Evolutionary conservation across 1,140 invertebrate genomes (phyloP), one percentile per base, ranked within the genome.

Genomic region (Macrocentrus cingulum): DNA sequence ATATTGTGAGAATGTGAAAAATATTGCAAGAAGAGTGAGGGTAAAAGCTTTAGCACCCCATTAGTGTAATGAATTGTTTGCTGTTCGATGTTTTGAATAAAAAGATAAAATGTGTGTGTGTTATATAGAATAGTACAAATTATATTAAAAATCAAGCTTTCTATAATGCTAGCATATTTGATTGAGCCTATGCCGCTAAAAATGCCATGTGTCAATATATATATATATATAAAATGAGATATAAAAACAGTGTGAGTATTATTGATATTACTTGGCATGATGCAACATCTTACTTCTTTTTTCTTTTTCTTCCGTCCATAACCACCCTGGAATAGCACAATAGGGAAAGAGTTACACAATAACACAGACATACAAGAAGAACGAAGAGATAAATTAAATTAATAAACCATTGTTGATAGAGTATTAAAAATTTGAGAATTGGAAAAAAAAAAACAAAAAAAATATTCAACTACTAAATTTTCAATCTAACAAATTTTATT

Each of bases 241-340:
- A 49, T 36, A 46, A 8, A 51, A 57, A 20, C 44, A 23, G 41
- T 56, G 50, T 60, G 46, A 63, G 25, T 51, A 52, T 66, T 66
- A 65, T 65, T 61, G 39, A 57, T 71, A 74, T 74, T 78, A 78
- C 74, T 76, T 78, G 76, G 71, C 75, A 73, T 79, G 76, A 73
- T 75, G 69, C 71, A 80, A 79, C 72, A 79, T 90, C 91, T 92
- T 92, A 92, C 90, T 92, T 92, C 90, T 91, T 92, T 92, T 90
- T 92, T 91, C 88, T 92, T 91, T 91, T 91, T 92, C 89, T 90
- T 91, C 87, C 89, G 89, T 89, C 90, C 90, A 89, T 88, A 90
- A 88, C 86, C 87, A 84, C 84, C 87, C 88, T 89, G 88, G 80
- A 88, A 89, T 87, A 83, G 83, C 69, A 81, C 73, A 80, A 77